Conservation (phyloP, 2,797 vertebrate species). For the Pangasius macronema region DNA sequence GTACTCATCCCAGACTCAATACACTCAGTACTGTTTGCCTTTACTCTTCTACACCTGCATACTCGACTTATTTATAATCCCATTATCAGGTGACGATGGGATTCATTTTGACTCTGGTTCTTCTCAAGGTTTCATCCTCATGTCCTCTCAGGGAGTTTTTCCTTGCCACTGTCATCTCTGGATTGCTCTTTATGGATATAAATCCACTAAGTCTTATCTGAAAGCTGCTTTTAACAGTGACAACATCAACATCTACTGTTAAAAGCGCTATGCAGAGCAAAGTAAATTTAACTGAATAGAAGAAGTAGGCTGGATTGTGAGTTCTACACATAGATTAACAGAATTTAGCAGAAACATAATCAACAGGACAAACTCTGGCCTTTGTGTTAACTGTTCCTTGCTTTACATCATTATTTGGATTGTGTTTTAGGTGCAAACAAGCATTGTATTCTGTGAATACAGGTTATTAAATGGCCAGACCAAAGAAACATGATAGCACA, state of each 20-base stretch:
- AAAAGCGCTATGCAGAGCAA: not conserved
- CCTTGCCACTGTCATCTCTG: not conserved
- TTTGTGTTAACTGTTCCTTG: not conserved
- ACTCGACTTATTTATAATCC: not conserved
- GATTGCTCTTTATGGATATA: not conserved
- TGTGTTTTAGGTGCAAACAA: constrained; percentile 34
- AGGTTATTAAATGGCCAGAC: constrained; percentile 45
- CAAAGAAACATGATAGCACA: constrained; percentile 60
- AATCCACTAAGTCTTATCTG: not conserved
- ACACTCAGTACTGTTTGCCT: not conserved
- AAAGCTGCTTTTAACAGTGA: not conserved
- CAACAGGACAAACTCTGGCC: not conserved
- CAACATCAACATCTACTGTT: not conserved
- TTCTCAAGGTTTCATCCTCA: not conserved
- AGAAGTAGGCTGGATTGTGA: not conserved
- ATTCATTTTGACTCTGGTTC: not conserved
- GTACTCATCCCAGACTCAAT: not conserved
- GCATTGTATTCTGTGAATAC: constrained; percentile 36
- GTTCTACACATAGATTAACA: not conserved
- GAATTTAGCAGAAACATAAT: not conserved
- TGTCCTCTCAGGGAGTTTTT: not conserved
- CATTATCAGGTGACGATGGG: not conserved
- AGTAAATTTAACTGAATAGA: not conserved
- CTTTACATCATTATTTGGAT: constrained; percentile 1
- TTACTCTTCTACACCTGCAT: not conserved